phyloP scores from a whole-genome alignment of 2,888 invertebrate genomes.

The Ceramica pisi region DNA sequence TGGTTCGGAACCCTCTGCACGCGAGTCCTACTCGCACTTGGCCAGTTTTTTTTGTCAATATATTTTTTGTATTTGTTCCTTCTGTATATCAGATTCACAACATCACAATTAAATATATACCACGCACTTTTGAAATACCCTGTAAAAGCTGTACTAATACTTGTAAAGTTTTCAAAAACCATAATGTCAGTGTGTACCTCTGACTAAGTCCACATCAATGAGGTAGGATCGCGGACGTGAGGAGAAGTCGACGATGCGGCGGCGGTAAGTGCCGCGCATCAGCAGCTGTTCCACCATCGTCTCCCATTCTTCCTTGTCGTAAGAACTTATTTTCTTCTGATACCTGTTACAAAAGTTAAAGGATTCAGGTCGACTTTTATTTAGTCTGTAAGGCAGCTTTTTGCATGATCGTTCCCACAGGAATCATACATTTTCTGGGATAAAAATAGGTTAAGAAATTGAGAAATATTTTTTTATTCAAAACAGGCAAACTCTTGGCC shows the following conservation, averaged over 20 bases:
- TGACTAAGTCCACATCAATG: constrained; percentile 98
- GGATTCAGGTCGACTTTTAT: not conserved
- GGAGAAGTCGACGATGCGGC: constrained; percentile 95
- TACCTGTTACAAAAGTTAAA: constrained; percentile 91
- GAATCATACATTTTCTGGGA: not conserved
- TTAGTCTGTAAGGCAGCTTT: not conserved
- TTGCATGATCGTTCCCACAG: not conserved
- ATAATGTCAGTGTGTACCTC: constrained; percentile 91
- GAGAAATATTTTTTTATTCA: too few relatives aligned
- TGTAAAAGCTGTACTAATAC: too few relatives aligned
- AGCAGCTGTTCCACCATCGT: constrained; percentile 96
- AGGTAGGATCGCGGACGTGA: constrained; percentile 97
- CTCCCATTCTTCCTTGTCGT: constrained; percentile 99
- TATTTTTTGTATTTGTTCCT: too few relatives aligned
- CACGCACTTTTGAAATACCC: too few relatives aligned
- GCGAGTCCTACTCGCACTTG: too few relatives aligned
- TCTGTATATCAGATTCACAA: too few relatives aligned
- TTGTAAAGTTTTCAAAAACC: too few relatives aligned
- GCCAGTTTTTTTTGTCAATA: too few relatives aligned
- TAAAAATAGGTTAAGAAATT: not conserved
- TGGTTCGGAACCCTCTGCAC: too few relatives aligned
- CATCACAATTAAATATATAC: too few relatives aligned
- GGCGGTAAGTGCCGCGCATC: constrained; percentile 87
- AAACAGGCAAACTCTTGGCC: too few relatives aligned
- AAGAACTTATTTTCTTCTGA: constrained; percentile 98